A percentile compares a stretch with the other conserved stretches of the same genome.
These are phyloP conservation scores for Charaxes varanes DNA, from an alignment of 1,140 invertebrate genomes.

Conservation along the genomic window DNA sequence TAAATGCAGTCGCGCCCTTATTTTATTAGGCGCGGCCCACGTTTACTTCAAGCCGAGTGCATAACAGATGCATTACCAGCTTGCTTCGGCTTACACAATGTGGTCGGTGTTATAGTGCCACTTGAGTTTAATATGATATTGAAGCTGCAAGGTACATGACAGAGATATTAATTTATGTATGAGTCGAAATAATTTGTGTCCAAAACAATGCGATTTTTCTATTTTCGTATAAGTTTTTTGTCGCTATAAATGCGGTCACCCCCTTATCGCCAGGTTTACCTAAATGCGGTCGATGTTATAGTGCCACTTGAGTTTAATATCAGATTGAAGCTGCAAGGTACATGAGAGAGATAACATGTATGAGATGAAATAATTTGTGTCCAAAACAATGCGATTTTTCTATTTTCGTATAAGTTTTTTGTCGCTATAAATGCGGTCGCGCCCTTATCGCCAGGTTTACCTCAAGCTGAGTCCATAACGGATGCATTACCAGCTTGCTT, in stretches of 20 bases:
- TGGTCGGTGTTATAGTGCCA: conserved; percentile 30
- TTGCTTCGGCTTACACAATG: conserved; percentile 27
- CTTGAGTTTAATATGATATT: conserved; percentile 28
- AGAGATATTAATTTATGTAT: no score
- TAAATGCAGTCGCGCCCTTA: conserved; percentile 7
- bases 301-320: conserved; percentile 27
- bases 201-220: no score
- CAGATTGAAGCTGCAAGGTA: conserved; percentile 22
- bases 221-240: no score
- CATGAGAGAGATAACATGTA: conserved; percentile 16
- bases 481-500: conserved; percentile 29
- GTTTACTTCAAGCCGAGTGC: conserved; percentile 26
- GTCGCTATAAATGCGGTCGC: conserved; percentile 4
- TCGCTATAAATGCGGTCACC: conserved; percentile 5
- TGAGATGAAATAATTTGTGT: no score
- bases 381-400: no score
- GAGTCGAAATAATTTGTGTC: no score
- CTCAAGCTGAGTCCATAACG: conserved; percentile 28
- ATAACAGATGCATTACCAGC: conserved; percentile 31
- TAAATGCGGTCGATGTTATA: conserved; percentile 32
- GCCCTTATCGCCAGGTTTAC: conserved; percentile 19
- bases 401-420: no score
- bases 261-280: conserved; percentile 20
- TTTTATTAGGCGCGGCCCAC: no score
- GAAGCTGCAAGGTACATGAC: conserved; percentile 15